Conservation (phyloP, 2,113 vertebrate genomes). For the Anguilla rostrata region DNA sequence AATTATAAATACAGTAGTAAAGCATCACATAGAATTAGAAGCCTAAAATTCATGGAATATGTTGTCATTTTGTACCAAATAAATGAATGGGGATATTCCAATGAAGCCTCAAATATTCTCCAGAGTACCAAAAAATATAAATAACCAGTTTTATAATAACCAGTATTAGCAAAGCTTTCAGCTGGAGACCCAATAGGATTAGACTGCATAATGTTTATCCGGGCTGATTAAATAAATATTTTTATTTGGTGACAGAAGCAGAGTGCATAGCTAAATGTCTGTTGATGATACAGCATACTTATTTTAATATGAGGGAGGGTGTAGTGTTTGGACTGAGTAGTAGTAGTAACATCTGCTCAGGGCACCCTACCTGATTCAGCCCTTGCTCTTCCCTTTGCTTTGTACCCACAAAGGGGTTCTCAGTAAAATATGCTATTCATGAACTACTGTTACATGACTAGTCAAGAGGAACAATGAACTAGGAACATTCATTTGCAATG, state of each 20-base stretch:
- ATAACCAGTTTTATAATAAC: no score
- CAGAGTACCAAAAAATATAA: no score
- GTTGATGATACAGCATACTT: constrained; percentile 25
- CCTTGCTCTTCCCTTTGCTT: not conserved
- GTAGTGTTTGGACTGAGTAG: constrained; percentile 9
- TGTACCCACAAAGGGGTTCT: not conserved
- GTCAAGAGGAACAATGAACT: constrained; percentile 18
- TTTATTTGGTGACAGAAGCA: constrained; percentile 28
- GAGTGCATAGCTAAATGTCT: not conserved
- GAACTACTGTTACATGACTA: constrained; percentile 1
- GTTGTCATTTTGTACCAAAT: no score
- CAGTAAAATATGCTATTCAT: not conserved
- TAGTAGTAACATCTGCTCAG: constrained; percentile 30
- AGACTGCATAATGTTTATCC: not conserved
- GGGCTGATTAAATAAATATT: constrained; percentile 11
- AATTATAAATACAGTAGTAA: no score
- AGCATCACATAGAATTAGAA: no score
- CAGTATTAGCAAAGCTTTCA: no score
- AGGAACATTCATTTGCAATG: constrained; percentile 16
- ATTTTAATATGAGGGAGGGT: not conserved
- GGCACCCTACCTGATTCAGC: not conserved
- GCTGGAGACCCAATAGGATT: no score
- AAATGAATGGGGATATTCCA: no score
- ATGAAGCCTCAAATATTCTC: no score
- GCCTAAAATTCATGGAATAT: no score